Evolutionary conservation across 2,113 vertebrate species (phyloP).

Genomic region (Leptodactylus fuscus): DNA sequence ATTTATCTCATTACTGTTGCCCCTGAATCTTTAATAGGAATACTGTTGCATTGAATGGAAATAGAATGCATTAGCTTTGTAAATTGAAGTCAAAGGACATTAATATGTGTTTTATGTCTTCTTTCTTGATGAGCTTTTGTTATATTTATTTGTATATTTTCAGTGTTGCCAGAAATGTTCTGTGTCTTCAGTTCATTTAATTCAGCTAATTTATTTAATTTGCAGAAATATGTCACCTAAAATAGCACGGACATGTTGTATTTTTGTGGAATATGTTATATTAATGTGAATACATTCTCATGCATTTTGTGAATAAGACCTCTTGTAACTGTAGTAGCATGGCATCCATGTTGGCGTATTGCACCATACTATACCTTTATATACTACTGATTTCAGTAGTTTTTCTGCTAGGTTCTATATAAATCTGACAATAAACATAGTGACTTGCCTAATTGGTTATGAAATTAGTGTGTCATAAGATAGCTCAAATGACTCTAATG

Average conservation of each 20-base stretch:
- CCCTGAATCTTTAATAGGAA: conserved; percentile 41
- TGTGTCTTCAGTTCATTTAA: background rate
- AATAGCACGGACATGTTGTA: background rate
- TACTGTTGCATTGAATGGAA: conserved; percentile 7
- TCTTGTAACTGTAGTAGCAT: too few relatives aligned
- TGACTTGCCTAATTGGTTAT: too few relatives aligned
- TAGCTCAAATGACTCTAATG: too few relatives aligned
- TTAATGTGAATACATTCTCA: background rate
- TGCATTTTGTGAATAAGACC: too few relatives aligned
- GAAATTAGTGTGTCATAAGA: too few relatives aligned
- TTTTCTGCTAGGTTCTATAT: too few relatives aligned
- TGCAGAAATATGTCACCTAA: background rate
- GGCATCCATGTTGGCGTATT: too few relatives aligned
- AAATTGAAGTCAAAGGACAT: conserved; percentile 14
- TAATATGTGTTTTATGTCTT: background rate
- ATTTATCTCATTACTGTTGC: background rate
- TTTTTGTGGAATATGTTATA: background rate
- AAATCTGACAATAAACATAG: too few relatives aligned
- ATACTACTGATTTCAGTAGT: too few relatives aligned
- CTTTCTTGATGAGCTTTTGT: background rate
- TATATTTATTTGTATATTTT: background rate
- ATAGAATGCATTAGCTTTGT: conserved; percentile 1
- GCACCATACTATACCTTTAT: too few relatives aligned
- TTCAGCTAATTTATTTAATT: background rate
- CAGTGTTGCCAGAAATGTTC: background rate